Evolutionary conservation across 2,888 invertebrate genomes (phyloP), one percentile per base, ranked within the genome.

Genomic region (Meloe dianella): DNA sequence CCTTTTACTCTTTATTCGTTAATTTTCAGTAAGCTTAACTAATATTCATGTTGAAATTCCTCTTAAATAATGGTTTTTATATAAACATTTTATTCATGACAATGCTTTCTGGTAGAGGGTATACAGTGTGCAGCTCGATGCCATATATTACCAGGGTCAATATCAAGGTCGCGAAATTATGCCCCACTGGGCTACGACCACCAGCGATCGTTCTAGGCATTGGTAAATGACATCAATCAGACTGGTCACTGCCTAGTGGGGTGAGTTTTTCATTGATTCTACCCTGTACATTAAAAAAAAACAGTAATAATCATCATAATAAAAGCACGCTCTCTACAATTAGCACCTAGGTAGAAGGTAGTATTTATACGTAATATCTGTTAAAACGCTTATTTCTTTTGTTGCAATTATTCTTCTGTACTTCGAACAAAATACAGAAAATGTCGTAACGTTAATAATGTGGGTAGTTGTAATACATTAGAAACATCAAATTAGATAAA

Each of bases 71-170:
- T 20, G 4, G 4, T 58, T 58, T 32, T 38, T 59, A 35, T 60
- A 8, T 32, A 35, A 35, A 35, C 14, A 35, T 35, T 14, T 47
- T 20, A 38, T 12, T 60, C 4, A 60, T 35, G 12, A 38, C n/a
- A 41, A 60, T 68, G 68, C 65, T 71, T 71, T 67, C 67, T 67
- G 76, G 74, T 79, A 83, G 83, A 80, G 81, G 79, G 81, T 83
- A 73, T 83, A 83, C 80, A 82, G 79, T 79, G 80, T 83, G 75
- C 83, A 83, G 77, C 77, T 81, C 73, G 81, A 81, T 75, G 81
- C 80, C 64, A 72, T 77, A 67, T 79, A 80, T 78, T 81, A 81
- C 78, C 79, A 77, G 72, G 70, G 66, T 64, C 67, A 70, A 62
- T 73, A 77, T 69, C 77, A 74, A 69, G 74, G 73, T 64, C 73